A percentile compares a stretch with the other conserved stretches of the same genome.
phyloP scores from a whole-genome alignment of 2,113 vertebrate species.

The Crotalus viridis region DNA sequence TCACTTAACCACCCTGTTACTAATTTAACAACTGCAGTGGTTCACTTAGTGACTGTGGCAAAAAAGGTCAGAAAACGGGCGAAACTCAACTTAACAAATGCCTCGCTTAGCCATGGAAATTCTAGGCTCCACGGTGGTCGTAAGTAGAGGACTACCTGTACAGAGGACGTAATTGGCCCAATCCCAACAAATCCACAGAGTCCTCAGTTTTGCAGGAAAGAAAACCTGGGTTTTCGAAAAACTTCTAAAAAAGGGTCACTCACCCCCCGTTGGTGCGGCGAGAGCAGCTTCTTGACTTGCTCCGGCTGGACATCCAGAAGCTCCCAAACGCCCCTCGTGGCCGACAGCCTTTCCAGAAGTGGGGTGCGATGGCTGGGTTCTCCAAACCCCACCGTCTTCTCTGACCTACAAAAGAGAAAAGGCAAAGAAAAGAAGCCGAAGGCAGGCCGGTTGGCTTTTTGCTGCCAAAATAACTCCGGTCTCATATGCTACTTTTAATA shows the following conservation, averaged over 20 bases:
- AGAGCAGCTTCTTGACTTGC: slow-evolving; percentile 67
- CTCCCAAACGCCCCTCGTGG: slow-evolving; percentile 75
- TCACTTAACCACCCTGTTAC: too few species aligned
- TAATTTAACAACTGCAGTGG: too few species aligned
- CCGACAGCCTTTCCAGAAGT: slow-evolving; percentile 69
- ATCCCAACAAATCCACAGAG: too few species aligned
- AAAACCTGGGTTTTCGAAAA: too few species aligned
- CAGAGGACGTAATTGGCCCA: background rate
- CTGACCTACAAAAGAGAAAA: background rate
- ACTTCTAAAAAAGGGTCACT: slow-evolving; percentile 22
- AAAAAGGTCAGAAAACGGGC: too few species aligned
- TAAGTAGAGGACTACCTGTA: too few species aligned
- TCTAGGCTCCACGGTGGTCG: too few species aligned
- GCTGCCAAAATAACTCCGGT: background rate
- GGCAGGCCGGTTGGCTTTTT: background rate
- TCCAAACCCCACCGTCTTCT: background rate
- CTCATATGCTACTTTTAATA: background rate
- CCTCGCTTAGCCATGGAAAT: too few species aligned
- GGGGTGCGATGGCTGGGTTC: slow-evolving; percentile 14
- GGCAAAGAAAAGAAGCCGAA: background rate
- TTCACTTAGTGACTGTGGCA: too few species aligned
- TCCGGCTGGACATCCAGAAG: slow-evolving; percentile 61
- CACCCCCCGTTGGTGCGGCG: slow-evolving; percentile 75
- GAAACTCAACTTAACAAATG: too few species aligned
- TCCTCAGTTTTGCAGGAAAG: background rate